phyloP scores from a whole-genome alignment of 2,113 vertebrate species.

The Sinocyclocheilus maitianheensis region DNA sequence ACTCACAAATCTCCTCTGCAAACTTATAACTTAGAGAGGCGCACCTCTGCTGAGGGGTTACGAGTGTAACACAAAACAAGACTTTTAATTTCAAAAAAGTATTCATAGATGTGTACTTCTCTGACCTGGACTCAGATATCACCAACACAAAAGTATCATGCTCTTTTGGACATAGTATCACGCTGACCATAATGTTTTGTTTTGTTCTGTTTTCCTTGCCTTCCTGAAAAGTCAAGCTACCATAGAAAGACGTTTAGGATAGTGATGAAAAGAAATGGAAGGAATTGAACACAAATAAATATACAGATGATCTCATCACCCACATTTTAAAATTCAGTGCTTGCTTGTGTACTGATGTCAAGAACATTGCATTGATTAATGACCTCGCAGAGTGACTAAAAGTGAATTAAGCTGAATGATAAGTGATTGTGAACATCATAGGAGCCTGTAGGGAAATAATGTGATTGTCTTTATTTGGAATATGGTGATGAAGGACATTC shows the following conservation, averaged over 20 bases:
- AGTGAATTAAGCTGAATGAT: too few relatives aligned
- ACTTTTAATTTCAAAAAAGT: too few relatives aligned
- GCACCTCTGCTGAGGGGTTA: neutral
- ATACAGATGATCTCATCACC: neutral
- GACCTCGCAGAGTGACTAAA: neutral
- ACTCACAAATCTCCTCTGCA: too few relatives aligned
- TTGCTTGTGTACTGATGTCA: neutral
- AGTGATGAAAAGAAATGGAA: neutral
- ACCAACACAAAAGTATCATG: neutral
- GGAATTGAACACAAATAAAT: neutral
- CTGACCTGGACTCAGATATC: neutral
- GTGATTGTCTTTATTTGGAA: neutral
- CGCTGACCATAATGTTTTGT: neutral
- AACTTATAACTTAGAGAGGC: too few relatives aligned
- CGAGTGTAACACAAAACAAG: too few relatives aligned
- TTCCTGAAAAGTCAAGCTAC: neutral
- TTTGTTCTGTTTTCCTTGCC: neutral
- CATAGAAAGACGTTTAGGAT: neutral
- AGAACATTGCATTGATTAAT: neutral
- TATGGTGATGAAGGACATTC: neutral
- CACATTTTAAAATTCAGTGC: neutral
- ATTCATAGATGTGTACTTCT: neutral
- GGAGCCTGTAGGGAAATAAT: too few relatives aligned
- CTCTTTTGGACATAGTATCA: neutral
- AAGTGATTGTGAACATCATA: too few relatives aligned